Evolutionary conservation across 2,797 vertebrate genomes (phyloP).

Genomic region (Carapus acus): DNA sequence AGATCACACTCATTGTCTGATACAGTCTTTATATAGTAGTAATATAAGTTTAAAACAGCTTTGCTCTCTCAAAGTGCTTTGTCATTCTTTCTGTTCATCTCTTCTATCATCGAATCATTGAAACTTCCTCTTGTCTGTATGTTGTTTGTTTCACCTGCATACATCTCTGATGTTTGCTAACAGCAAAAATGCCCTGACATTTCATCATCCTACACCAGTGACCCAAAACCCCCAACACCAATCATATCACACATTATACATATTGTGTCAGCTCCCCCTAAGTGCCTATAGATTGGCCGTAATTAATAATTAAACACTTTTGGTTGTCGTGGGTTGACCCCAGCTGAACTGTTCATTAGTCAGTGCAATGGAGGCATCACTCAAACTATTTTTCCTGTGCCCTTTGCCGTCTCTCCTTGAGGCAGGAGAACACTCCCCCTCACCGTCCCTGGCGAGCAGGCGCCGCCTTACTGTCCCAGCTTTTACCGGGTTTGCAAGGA

Average conservation of each 20-base stretch:
- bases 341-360: slow-evolving; percentile 95
- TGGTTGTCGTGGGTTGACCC: slow-evolving; percentile 98
- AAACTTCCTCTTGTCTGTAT: slow-evolving; percentile 46
- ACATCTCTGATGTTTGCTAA: slow-evolving; percentile 76
- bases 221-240: slow-evolving; percentile 22
- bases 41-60: too few relatives aligned
- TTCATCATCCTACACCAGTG: slow-evolving; percentile 10
- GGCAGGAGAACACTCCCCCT: slow-evolving; percentile 35
- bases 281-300: slow-evolving; percentile 83
- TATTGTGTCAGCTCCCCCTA: slow-evolving; percentile 87
- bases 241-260: slow-evolving; percentile 84
- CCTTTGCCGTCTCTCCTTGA: slow-evolving; percentile 70
- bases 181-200: slow-evolving; percentile 76
- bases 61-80: neutral
- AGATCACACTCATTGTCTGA: too few relatives aligned
- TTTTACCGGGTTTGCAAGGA: slow-evolving; percentile 62
- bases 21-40: too few relatives aligned
- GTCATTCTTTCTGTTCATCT: slow-evolving; percentile 6
- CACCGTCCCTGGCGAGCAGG: slow-evolving; percentile 36
- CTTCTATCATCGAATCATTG: too few relatives aligned
- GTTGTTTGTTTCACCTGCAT: too few relatives aligned
- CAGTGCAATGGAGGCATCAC: slow-evolving; percentile 89
- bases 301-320: slow-evolving; percentile 99
- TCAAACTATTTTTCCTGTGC: slow-evolving; percentile 84
- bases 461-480: slow-evolving; percentile 54